Evolutionary conservation across 2,797 vertebrate genomes (phyloP).

Genomic region (Acanthurus lineatus): DNA sequence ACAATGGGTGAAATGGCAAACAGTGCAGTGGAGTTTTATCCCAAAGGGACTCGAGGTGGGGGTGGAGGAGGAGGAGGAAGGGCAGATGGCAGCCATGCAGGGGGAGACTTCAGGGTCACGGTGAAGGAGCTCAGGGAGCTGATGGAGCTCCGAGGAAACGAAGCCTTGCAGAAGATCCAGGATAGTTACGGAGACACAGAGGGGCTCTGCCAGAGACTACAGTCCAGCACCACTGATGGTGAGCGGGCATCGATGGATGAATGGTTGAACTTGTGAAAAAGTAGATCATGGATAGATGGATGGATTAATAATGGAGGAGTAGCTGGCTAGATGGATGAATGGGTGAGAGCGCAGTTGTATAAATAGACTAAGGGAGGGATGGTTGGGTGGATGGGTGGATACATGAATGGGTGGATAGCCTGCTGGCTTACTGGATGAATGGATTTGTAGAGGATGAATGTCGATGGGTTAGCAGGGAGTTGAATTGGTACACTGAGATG

Average conservation of each 20-base stretch:
- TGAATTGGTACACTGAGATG: not conserved
- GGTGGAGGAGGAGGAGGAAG: conserved; percentile 75
- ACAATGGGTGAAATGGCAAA: conserved; percentile 93
- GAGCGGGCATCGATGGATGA: conserved; percentile 45
- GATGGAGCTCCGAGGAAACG: conserved; percentile 92
- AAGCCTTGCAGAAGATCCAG: conserved; percentile 91
- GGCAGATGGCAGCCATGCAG: conserved; percentile 85
- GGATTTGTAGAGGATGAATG: conserved; percentile 18
- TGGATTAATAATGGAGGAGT: conserved; percentile 1
- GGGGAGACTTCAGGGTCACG: conserved; percentile 89
- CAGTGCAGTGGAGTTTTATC: conserved; percentile 92
- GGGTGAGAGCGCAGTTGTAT: conserved; percentile 1
- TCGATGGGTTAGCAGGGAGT: not conserved
- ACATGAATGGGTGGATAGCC: conserved; percentile 20
- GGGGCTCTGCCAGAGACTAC: conserved; percentile 91
- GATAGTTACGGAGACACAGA: conserved; percentile 89
- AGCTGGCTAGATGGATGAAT: conserved; percentile 35
- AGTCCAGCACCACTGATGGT: conserved; percentile 91
- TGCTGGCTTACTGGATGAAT: conserved; percentile 6
- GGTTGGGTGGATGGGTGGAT: conserved; percentile 19
- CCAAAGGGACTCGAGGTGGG: conserved; percentile 85
- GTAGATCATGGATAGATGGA: conserved; percentile 19
- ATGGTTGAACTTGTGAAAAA: conserved; percentile 15
- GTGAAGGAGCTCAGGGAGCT: conserved; percentile 89
- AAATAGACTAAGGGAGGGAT: conserved; percentile 4